Evolutionary conservation across 2,797 vertebrate genomes (phyloP).

Genomic region (Buphagus erythrorhynchus): DNA sequence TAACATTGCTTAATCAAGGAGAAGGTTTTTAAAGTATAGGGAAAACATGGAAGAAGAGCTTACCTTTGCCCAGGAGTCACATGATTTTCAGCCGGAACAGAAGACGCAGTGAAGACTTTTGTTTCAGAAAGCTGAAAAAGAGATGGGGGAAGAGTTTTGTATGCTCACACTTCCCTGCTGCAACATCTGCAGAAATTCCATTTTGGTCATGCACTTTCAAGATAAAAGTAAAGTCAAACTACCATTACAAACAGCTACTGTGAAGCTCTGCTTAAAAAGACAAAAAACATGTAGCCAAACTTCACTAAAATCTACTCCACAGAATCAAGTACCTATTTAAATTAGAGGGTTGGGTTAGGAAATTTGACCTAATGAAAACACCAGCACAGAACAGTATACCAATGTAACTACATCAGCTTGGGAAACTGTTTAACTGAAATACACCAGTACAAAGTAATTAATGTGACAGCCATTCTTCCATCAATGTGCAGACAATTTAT

Average conservation of each 20-base stretch:
- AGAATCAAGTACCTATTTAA: background rate
- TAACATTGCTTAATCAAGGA: background rate
- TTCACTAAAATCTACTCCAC: background rate
- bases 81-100: constrained; percentile 88
- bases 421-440: background rate
- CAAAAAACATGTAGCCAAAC: background rate
- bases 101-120: constrained; percentile 90
- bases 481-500: background rate
- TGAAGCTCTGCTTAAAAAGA: background rate
- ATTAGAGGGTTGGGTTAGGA: background rate
- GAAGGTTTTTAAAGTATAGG: background rate
- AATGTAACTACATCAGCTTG: background rate
- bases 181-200: background rate
- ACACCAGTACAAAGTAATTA: background rate
- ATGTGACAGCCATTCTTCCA: background rate
- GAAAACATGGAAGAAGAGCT: background rate
- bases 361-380: background rate
- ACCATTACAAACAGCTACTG: background rate
- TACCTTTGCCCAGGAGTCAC: constrained; percentile 88
- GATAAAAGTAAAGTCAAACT: background rate
- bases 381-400: background rate
- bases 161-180: background rate
- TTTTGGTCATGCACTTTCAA: background rate
- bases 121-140: constrained; percentile 79
- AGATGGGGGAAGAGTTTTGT: background rate